A percentile compares a stretch with the other conserved stretches of the same genome.
Conservation (phyloP, 2,888 invertebrate genomes). For the Didymodactylos carnosus region DNA sequence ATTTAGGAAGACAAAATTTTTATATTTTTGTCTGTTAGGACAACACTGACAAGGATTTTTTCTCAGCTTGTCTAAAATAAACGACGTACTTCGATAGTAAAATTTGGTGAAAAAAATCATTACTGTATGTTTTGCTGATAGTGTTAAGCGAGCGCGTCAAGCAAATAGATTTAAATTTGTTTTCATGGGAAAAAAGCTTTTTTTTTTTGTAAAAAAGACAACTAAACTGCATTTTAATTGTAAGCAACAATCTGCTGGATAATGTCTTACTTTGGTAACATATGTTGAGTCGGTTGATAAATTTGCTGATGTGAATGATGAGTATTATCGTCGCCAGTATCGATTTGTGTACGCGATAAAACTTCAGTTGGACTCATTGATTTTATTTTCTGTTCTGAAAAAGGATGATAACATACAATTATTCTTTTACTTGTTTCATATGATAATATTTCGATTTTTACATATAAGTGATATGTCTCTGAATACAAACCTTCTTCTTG, state of each 20-base stretch:
- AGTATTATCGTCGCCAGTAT: background rate
- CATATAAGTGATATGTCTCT: too few relatives aligned
- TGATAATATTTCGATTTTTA: too few relatives aligned
- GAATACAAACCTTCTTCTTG: constrained; percentile 15
- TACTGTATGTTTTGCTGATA: background rate
- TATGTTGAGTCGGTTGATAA: background rate
- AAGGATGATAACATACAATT: background rate
- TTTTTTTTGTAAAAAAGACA: background rate
- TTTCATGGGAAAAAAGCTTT: background rate
- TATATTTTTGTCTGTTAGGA: too few relatives aligned
- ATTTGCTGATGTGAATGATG: background rate
- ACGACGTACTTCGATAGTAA: too few relatives aligned
- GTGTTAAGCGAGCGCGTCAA: background rate
- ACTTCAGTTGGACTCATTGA: background rate
- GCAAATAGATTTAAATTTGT: background rate
- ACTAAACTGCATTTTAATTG: background rate
- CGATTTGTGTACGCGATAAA: background rate
- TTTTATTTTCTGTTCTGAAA: background rate
- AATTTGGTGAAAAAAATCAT: too few relatives aligned
- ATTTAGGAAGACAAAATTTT: too few relatives aligned
- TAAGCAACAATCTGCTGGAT: background rate
- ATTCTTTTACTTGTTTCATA: background rate
- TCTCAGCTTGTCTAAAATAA: too few relatives aligned
- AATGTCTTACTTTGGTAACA: background rate
- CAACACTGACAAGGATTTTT: too few relatives aligned